Evolutionary conservation across 2,888 invertebrate genomes (phyloP).

Genomic region (Ellobium chinense): DNA sequence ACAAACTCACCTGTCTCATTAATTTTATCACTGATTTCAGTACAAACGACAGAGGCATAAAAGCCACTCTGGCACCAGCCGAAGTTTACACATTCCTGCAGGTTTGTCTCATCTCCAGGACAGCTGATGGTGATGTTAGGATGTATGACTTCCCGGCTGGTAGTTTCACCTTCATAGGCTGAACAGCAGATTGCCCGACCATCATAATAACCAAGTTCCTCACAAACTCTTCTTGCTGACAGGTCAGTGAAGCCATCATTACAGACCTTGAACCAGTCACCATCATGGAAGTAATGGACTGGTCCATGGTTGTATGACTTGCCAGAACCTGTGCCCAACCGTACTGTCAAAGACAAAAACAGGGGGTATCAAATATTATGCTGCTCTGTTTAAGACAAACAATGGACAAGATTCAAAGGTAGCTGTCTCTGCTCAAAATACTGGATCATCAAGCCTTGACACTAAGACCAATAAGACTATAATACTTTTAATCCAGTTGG

Average conservation of each 20-base stretch:
- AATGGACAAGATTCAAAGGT: neutral
- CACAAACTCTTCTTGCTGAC: slow-evolving; percentile 66
- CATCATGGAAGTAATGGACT: slow-evolving; percentile 59
- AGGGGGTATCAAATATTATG: no score
- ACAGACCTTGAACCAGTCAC: slow-evolving; percentile 66
- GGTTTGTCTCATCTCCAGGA: slow-evolving; percentile 58
- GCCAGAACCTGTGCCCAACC: slow-evolving; percentile 59
- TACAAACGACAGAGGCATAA: slow-evolving; percentile 71
- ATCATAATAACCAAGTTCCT: slow-evolving; percentile 64
- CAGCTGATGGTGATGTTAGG: slow-evolving; percentile 80
- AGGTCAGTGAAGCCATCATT: slow-evolving; percentile 68
- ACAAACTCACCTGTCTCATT: slow-evolving; percentile 50
- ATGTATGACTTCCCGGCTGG: slow-evolving; percentile 43
- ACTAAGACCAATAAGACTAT: no score
- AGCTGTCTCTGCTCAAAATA: neutral
- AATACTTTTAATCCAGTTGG: no score
- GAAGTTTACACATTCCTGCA: slow-evolving; percentile 61
- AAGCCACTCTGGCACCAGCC: slow-evolving; percentile 53
- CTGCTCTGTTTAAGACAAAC: no score
- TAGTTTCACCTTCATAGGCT: slow-evolving; percentile 58
- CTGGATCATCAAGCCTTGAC: no score
- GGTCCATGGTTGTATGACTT: slow-evolving; percentile 61
- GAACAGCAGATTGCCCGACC: slow-evolving; percentile 70
- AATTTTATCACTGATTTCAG: slow-evolving; percentile 33
- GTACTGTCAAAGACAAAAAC: slow-evolving; percentile 56